Conservation (phyloP, 2,113 vertebrate species). For the Bubo bubo region DNA sequence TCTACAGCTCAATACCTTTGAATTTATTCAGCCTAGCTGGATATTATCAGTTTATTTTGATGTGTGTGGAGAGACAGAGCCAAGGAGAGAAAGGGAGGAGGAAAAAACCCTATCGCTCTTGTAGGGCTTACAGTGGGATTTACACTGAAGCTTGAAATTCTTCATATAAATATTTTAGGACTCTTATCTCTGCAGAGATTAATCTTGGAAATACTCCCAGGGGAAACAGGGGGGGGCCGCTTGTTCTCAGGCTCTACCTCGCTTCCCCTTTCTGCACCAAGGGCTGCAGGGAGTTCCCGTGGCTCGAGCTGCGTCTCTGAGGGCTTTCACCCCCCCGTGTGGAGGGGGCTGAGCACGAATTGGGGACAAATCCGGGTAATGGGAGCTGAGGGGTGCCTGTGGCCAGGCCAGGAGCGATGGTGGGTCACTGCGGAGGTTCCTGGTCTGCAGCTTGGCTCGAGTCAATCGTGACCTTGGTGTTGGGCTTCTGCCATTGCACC, state of each 20-base stretch:
- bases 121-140: slow-evolving; percentile 18
- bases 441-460: rapidly evolving
- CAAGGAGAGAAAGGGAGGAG: neutral
- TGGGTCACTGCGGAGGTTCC: rapidly evolving
- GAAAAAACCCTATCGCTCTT: neutral
- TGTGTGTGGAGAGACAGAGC: slow-evolving; percentile 3
- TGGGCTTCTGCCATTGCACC: neutral
- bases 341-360: neutral
- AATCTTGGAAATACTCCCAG: neutral
- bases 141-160: slow-evolving; percentile 19
- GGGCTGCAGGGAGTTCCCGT: rapidly evolving
- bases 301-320: neutral
- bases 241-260: neutral
- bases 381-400: neutral
- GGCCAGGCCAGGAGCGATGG: neutral
- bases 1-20: slow-evolving; percentile 53
- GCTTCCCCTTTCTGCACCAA: neutral
- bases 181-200: slow-evolving; percentile 3
- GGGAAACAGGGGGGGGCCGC: neutral
- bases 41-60: slow-evolving; percentile 53
- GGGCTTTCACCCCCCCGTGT: rapidly evolving
- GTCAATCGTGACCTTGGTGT: neutral
- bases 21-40: slow-evolving; percentile 48
- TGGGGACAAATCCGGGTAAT: rapidly evolving
- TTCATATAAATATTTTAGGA: slow-evolving; percentile 45